Evolutionary conservation across 1,140 invertebrate genomes (phyloP).

Genomic region (Drosophila nasuta): DNA sequence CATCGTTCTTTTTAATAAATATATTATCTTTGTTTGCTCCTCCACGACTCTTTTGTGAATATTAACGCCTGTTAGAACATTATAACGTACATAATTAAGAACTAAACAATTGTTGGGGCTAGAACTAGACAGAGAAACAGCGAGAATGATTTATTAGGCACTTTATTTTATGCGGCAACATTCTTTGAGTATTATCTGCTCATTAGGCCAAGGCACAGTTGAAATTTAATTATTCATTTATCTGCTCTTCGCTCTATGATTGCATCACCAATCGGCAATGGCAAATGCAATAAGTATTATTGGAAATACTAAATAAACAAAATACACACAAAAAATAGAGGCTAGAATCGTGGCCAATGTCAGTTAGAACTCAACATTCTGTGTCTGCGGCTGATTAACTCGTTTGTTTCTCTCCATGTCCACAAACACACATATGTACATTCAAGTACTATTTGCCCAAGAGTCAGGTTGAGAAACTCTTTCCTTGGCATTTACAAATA

Average conservation of each 20-base stretch:
- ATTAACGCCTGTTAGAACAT: neutral
- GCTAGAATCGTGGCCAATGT: neutral
- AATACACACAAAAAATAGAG: neutral
- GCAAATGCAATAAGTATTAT: conserved; percentile 8
- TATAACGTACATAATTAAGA: neutral
- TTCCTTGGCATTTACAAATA: conserved; percentile 7
- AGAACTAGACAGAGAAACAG: neutral
- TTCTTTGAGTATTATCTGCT: conserved; percentile 28
- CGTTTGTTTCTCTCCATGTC: neutral
- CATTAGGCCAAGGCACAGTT: conserved; percentile 35
- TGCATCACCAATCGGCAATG: conserved; percentile 33
- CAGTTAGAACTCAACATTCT: neutral
- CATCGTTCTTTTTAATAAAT: neutral
- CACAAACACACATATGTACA: neutral
- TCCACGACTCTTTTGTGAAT: too few species aligned
- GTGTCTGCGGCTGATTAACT: conserved; percentile 11
- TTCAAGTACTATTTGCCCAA: conserved; percentile 13
- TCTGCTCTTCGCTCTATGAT: conserved; percentile 3
- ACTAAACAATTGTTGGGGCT: neutral
- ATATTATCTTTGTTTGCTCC: neutral
- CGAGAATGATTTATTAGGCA: neutral
- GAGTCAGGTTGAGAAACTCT: neutral
- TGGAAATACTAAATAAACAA: conserved; percentile 7
- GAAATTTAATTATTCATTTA: conserved; percentile 24
- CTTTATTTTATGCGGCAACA: neutral